phyloP scores from a whole-genome alignment of 2,888 invertebrate genomes.

The Catocala nupta region DNA sequence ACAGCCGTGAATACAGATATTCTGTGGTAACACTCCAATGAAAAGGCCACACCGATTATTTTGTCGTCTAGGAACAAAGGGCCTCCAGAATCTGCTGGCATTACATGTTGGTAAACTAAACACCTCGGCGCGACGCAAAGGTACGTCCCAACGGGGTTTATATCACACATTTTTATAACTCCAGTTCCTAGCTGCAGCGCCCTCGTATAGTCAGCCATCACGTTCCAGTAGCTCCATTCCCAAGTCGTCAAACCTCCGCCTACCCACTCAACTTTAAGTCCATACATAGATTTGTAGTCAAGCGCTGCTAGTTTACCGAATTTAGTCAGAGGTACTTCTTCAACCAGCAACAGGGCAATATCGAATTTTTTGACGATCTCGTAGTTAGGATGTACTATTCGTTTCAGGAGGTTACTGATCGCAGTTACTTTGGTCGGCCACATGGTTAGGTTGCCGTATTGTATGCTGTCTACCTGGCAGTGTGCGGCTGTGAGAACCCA shows the following conservation, averaged over 20 bases:
- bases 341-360: constrained; percentile 19
- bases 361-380: constrained; percentile 2
- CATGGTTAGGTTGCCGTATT: constrained; percentile 18
- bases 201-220: constrained; percentile 9
- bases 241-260: constrained; percentile 15
- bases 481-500: constrained; percentile 28
- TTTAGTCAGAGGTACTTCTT: constrained; percentile 6
- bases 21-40: not conserved
- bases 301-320: constrained; percentile 12
- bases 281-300: constrained; percentile 12
- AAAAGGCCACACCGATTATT: constrained; percentile 18
- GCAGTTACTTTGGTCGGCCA: not conserved
- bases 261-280: constrained; percentile 11
- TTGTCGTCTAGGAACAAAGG: constrained; percentile 16
- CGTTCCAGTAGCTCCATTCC: not conserved
- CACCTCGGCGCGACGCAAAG: constrained; percentile 21
- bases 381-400: constrained; percentile 14
- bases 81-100: constrained; percentile 22
- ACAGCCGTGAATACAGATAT: constrained; percentile 20
- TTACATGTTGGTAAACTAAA: not conserved
- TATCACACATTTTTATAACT: constrained; percentile 11
- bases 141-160: constrained; percentile 5
- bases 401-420: constrained; percentile 9
- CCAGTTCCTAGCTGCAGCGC: constrained; percentile 21
- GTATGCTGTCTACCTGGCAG: constrained; percentile 18